Evolutionary conservation across 2,113 vertebrate genomes (phyloP).

Genomic region (Panurus biarmicus): DNA sequence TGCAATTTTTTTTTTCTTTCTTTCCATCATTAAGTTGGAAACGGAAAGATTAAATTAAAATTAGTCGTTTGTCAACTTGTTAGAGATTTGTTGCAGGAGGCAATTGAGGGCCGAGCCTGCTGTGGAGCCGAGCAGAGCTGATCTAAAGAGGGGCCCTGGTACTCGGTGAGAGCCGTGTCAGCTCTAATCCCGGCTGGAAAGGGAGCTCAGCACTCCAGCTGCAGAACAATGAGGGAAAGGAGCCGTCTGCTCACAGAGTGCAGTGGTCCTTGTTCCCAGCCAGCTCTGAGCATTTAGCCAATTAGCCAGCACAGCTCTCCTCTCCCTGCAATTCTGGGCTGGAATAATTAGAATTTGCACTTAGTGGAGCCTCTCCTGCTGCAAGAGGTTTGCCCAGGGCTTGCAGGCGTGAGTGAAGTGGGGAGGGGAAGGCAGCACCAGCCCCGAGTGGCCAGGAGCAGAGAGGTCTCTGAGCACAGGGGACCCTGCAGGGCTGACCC

Average conservation of each 20-base stretch:
- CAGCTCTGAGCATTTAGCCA: not conserved
- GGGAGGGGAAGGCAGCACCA: not conserved
- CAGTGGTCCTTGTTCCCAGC: not conserved
- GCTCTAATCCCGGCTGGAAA: not conserved
- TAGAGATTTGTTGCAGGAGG: conserved; percentile 63
- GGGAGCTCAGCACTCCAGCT: conserved; percentile 13
- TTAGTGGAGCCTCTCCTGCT: not conserved
- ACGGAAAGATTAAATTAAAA: conserved; percentile 72
- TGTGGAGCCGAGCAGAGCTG: conserved; percentile 11
- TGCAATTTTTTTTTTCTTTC: not conserved
- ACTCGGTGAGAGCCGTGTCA: not conserved
- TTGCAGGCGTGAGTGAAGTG: fast-evolving
- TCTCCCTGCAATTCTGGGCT: not conserved
- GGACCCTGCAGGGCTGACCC: not conserved
- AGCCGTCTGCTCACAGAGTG: not conserved
- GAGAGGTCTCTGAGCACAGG: not conserved
- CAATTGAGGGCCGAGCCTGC: conserved; percentile 57
- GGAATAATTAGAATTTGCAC: not conserved
- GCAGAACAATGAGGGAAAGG: not conserved
- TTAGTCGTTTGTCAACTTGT: conserved; percentile 72
- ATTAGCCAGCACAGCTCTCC: conserved; percentile 17
- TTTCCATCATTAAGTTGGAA: conserved; percentile 43
- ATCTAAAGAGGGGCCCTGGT: not conserved
- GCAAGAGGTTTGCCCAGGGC: not conserved
- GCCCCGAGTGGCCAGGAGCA: not conserved